phyloP scores from a whole-genome alignment of 2,113 vertebrate species.

The Hemibagrus wyckioides region DNA sequence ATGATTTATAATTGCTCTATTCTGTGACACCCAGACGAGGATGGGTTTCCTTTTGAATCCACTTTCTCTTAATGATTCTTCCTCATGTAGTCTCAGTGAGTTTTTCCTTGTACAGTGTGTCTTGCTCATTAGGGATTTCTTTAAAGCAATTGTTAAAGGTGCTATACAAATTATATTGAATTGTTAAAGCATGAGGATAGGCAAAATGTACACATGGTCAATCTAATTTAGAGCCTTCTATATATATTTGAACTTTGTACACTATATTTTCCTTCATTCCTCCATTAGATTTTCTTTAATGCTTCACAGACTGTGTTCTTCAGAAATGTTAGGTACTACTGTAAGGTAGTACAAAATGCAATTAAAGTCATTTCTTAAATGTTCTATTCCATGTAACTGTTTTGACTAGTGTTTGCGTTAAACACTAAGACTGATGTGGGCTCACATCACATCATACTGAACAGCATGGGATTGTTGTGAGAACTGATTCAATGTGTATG shows the following conservation, averaged over 20 bases:
- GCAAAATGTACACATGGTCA: too few species aligned
- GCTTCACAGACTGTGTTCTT: neutral
- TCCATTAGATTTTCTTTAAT: neutral
- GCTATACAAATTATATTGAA: too few species aligned
- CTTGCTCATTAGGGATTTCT: too few species aligned
- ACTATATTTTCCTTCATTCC: neutral
- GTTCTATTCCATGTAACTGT: neutral
- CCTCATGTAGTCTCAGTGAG: too few species aligned
- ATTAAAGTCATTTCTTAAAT: neutral
- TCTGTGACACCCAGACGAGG: too few species aligned
- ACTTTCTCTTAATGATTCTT: too few species aligned
- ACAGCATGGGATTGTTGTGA: neutral
- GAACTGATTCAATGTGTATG: neutral
- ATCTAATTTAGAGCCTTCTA: neutral
- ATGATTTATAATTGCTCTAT: too few species aligned
- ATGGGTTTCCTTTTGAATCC: too few species aligned
- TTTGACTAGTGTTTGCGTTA: neutral
- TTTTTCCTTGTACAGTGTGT: too few species aligned
- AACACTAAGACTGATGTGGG: neutral
- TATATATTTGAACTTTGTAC: neutral
- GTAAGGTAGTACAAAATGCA: neutral
- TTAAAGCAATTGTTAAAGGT: too few species aligned
- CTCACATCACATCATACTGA: neutral
- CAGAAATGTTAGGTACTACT: neutral
- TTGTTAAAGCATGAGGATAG: too few species aligned